These are phyloP conservation scores for Ormyrus nitidulus DNA, from an alignment of 2,888 invertebrate species.

Conservation along the genomic window DNA sequence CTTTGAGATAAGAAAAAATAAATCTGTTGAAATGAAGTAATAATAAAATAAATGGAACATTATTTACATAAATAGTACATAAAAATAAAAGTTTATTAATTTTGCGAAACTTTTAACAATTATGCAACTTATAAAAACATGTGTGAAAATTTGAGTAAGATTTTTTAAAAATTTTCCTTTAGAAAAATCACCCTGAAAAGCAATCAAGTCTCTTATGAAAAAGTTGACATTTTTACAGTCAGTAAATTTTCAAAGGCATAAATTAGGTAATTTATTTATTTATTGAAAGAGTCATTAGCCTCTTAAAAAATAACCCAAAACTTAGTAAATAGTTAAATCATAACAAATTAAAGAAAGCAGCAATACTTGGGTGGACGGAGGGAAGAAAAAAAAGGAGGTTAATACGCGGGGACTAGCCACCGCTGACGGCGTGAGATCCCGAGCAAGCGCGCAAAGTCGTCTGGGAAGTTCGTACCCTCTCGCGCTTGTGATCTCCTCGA, in stretches of 20 bases:
- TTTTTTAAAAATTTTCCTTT: too few species aligned
- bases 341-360: too few species aligned
- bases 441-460: not conserved
- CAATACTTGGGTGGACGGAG: too few species aligned
- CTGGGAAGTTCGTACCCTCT: constrained; percentile 1
- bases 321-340: too few species aligned
- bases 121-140: constrained; percentile 2
- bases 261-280: too few species aligned
- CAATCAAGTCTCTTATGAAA: not conserved
- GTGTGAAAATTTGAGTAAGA: not conserved
- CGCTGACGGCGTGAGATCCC: not conserved
- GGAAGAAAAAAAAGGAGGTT: too few species aligned
- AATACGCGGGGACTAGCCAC: too few species aligned
- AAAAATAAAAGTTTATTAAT: not conserved
- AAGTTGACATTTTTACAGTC: not conserved
- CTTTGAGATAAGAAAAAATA: not conserved
- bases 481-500: not conserved
- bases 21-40: constrained; percentile 5
- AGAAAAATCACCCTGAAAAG: not conserved
- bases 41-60: constrained; percentile 1
- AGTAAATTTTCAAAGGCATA: too few species aligned
- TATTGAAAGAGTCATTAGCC: too few species aligned
- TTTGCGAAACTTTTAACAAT: constrained; percentile 9
- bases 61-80: constrained; percentile 24
- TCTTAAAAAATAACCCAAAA: too few species aligned